Evolutionary conservation across 1,140 invertebrate genomes (phyloP), one percentile per base, ranked within the genome.

Genomic region (Ceratosolen solmsi): DNA sequence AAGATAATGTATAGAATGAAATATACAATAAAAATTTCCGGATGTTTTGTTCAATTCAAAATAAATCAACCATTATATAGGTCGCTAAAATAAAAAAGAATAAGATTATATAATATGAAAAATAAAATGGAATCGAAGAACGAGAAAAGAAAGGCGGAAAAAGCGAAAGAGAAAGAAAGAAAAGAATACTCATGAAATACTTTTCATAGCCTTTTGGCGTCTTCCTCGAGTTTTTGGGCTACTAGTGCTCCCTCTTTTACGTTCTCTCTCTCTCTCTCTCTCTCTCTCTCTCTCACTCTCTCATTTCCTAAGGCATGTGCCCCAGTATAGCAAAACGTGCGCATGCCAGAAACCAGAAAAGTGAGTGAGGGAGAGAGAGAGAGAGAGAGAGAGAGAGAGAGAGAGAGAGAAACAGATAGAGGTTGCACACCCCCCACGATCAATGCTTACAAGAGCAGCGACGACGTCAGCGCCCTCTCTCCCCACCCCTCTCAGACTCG

Each of bases 371-470:
- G 65, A 68, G 33, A 27, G 13, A 68, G 63, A 38, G 27, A 51
- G 65, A n/a, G 20, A 15, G 20, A 65, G 30, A 65, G 30, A 20
- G 30, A 33, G 60, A 65, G 30, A 36, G 30, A 33, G 60, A 22
- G 36, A 76, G 74, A 22, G 27, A 36, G 60, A 68, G 38, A 49
- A 13, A 68, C n/a, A 70, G n/a, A 79, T 30, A 36, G 65, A 71
- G 27, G 65, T 33, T 79, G 74, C 36, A 72, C 70, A 72, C 83
- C 84, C 80, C 85, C 84, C 84, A 84, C 89, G 90, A 91, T 91
- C 90, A 89, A 91, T 91, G 90, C 89, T 89, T 86, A 89, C 86
- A 88, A 89, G 85, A 90, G 86, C 80, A 76, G 38, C 84, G 73
- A 81, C 87, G 89, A 89, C 87, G 88, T 87, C 86, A 85, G 88